Percentiles rank a stretch among this genome's conserved stretches.
Evolutionary conservation across 1,140 invertebrate genomes (phyloP).

Genomic region (Dinoponera quadriceps): DNA sequence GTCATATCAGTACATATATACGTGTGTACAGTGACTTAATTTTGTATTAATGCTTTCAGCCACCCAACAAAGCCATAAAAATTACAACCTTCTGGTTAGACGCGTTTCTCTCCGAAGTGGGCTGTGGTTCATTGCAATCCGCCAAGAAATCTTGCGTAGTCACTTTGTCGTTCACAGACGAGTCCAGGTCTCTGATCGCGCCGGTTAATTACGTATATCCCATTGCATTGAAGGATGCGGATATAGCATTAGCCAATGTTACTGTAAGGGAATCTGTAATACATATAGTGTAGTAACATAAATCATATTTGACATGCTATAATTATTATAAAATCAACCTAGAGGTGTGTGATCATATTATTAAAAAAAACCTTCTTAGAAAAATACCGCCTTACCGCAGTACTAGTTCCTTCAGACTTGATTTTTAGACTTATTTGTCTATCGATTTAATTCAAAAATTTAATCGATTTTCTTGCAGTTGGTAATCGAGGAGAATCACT

Average conservation of each 20-base stretch:
- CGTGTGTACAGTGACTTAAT: neutral
- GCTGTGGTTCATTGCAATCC: constrained; percentile 70
- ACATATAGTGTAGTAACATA: neutral
- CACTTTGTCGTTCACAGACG: constrained; percentile 73
- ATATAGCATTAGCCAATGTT: constrained; percentile 71
- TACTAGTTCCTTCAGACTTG: no score
- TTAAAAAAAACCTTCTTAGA: no score
- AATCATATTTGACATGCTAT: neutral
- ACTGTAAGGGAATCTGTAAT: constrained; percentile 67
- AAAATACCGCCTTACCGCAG: no score
- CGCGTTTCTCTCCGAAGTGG: constrained; percentile 62
- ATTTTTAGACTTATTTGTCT: no score
- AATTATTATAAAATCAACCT: neutral
- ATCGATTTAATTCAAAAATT: no score
- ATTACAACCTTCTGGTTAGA: constrained; percentile 76
- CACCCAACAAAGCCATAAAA: constrained; percentile 70
- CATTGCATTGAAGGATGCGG: constrained; percentile 68
- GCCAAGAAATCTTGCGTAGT: constrained; percentile 79
- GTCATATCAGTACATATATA: neutral
- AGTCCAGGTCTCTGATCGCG: constrained; percentile 71
- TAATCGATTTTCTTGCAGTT: constrained; percentile 69
- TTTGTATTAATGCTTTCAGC: constrained; percentile 62
- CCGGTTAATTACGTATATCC: constrained; percentile 84
- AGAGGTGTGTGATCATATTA: no score
- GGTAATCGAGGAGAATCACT: constrained; percentile 49